Evolutionary conservation across 2,797 vertebrate species (phyloP), one percentile per base, ranked within the genome.

Genomic region (Bucorvus abyssinicus): DNA sequence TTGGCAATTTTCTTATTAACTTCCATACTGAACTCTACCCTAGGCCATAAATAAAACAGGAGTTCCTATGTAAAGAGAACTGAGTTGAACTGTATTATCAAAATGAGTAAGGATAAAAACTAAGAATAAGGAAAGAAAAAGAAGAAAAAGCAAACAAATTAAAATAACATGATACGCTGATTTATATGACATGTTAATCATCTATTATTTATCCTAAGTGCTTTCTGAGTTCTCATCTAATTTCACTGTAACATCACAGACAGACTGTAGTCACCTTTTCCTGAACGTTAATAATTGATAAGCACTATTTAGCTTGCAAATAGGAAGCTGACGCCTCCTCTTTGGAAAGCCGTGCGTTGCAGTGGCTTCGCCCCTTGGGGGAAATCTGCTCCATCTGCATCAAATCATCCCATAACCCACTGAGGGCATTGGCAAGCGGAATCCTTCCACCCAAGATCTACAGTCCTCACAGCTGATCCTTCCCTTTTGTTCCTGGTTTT

Each of bases 161-260:
- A 94, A 94, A 95, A 94, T 88, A 96, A 90, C 77, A 93, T 82
- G 90, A 95, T 96, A 95, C 36, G 45, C 59, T 95, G 89, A 94
- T 90, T 95, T 92, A 91, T 93, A 69, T 87, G 93, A 84, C 95
- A 95, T 84, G 85, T 88, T 96, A 97, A 95, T 93, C 83, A 96
- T 94, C 52, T 95, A 97, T 96, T 97, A 96, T 97, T 96, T 90
- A 96, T 92, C 71, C 70, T 94, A 95, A 97, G 94, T 95, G 89
- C 87, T 93, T 94, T 95, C 89, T 81, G 83, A 94, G 50, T 91
- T 94, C 95, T 94, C 85, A 67, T 95, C 70, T 95, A 94, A 95
- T 96, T 96, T 95, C 70, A 56, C 44, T 90, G 26, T n/a, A 88
- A 53, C 89, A 82, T 90, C 93, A 77, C 60, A 88, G 87, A 94